These are phyloP conservation scores for Crepidodera aurea DNA, from an alignment of 2,888 invertebrate genomes.

Conservation along the genomic window DNA sequence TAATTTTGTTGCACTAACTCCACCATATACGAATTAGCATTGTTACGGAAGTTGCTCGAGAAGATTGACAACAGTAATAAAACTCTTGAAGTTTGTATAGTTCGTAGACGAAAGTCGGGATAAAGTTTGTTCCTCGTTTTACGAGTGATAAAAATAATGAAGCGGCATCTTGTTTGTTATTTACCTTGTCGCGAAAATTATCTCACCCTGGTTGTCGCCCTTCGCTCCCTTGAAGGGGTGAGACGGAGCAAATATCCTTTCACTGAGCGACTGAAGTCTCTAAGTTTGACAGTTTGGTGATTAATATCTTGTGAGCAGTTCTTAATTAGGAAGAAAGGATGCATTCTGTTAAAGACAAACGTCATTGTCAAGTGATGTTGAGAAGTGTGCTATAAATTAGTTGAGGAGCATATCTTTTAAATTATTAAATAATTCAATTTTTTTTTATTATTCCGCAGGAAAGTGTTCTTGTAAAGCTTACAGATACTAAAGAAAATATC, in stretches of 20 bases:
- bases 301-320: conserved; percentile 28
- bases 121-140: conserved; percentile 21
- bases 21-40: conserved; percentile 20
- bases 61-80: conserved; percentile 21
- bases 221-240: conserved; percentile 8
- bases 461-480: no score
- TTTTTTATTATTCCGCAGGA: no score
- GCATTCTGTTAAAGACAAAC: conserved; percentile 24
- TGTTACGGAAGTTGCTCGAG: conserved; percentile 15
- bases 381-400: background rate
- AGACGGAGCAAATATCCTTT: conserved; percentile 10
- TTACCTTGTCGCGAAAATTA: conserved; percentile 23
- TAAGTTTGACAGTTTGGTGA: conserved; percentile 32
- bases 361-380: conserved; percentile 7
- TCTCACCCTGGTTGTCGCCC: conserved; percentile 12
- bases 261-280: conserved; percentile 6
- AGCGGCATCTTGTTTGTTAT: conserved; percentile 24
- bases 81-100: conserved; percentile 13
- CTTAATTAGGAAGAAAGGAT: conserved; percentile 31
- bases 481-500: no score
- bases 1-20: conserved; percentile 12
- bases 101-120: conserved; percentile 13
- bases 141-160: conserved; percentile 24
- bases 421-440: no score
- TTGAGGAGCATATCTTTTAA: background rate